Evolutionary conservation across 2,113 vertebrate genomes (phyloP).

Genomic region (Maccullochella peelii): DNA sequence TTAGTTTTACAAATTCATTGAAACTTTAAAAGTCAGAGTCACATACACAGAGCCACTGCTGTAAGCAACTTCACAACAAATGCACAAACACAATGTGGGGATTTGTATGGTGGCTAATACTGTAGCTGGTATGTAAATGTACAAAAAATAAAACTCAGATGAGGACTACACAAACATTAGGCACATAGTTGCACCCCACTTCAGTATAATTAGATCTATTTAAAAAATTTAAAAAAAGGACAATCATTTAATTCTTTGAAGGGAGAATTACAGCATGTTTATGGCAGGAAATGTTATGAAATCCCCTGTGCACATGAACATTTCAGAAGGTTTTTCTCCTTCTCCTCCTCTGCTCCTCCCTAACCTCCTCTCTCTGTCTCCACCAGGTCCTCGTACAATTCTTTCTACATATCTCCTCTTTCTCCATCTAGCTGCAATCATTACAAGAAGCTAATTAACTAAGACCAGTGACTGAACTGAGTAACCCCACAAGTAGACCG

Average conservation of each 20-base stretch:
- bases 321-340: not conserved
- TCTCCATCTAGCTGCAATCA: constrained; percentile 66
- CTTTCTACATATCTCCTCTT: constrained; percentile 6
- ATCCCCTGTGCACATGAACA: not conserved
- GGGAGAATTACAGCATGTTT: not conserved
- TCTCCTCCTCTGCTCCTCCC: not conserved
- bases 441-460: constrained; percentile 78
- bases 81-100: not conserved
- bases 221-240: not conserved
- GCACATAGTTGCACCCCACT: not conserved
- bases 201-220: not conserved
- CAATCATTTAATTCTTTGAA: not conserved
- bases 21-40: not conserved
- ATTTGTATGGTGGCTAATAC: not conserved
- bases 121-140: not conserved
- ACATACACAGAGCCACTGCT: not conserved
- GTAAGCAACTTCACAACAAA: not conserved
- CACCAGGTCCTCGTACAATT: not conserved
- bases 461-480: constrained; percentile 73
- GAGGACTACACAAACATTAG: not conserved
- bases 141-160: not conserved
- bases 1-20: not conserved
- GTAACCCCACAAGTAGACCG: constrained; percentile 64
- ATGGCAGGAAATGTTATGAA: not conserved
- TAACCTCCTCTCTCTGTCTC: constrained; percentile 25